Evolutionary conservation across 2,113 vertebrate genomes (phyloP).

Genomic region (Panthera leo): DNA sequence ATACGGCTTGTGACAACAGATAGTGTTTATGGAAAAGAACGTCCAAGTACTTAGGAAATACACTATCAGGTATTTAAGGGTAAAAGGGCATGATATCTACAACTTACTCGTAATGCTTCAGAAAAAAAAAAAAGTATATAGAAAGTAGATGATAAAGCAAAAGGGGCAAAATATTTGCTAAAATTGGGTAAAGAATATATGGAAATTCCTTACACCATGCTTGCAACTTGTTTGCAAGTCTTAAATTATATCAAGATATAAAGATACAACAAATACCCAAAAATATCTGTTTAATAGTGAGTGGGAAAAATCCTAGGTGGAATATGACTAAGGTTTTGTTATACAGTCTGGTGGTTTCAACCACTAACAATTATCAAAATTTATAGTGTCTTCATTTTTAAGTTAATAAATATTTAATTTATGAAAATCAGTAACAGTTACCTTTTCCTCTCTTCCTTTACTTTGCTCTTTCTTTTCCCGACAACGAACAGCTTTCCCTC

Average conservation of each 20-base stretch:
- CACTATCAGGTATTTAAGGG: background rate
- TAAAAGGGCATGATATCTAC: background rate
- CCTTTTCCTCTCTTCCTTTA: constrained; percentile 96
- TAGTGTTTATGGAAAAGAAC: background rate
- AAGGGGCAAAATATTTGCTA: background rate
- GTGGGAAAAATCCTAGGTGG: background rate
- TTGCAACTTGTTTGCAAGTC: background rate
- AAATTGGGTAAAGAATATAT: background rate
- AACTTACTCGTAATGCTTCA: constrained; percentile 2
- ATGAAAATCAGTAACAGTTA: constrained; percentile 73
- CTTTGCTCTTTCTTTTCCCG: constrained; percentile 93
- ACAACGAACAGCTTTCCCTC: constrained; percentile 87
- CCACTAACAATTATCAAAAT: constrained; percentile 1
- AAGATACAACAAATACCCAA: background rate
- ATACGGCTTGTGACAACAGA: background rate
- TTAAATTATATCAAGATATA: constrained; percentile 4
- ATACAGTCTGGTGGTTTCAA: background rate
- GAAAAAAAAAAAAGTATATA: background rate
- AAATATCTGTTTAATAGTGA: background rate
- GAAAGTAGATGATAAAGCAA: constrained; percentile 6
- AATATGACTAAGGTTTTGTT: background rate
- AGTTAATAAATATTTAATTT: constrained; percentile 12
- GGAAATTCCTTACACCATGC: background rate
- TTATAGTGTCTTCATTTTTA: constrained; percentile 11
- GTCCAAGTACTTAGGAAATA: background rate